Evolutionary conservation across 2,113 vertebrate species (phyloP).

Genomic region (Halichoeres trimaculatus): DNA sequence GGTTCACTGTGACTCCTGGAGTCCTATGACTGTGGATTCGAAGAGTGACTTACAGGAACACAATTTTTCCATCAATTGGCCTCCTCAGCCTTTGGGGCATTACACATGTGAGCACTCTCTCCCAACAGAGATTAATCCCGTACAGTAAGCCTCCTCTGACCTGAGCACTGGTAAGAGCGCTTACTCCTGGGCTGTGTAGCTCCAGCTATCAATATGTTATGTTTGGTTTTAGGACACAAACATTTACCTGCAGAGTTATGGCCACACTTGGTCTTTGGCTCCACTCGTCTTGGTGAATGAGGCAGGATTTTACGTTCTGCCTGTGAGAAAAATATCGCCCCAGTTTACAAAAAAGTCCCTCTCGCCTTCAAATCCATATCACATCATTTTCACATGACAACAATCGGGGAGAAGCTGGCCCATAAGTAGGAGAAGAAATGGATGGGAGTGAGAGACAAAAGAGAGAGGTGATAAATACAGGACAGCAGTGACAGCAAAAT

Average conservation of each 20-base stretch:
- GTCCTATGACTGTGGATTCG: conserved; percentile 23
- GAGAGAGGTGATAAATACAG: conserved; percentile 49
- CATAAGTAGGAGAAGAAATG: conserved; percentile 8
- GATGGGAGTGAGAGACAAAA: conserved; percentile 31
- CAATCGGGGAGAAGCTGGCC: conserved; percentile 1
- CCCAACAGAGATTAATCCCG: conserved; percentile 22
- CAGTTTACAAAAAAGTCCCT: conserved; percentile 13
- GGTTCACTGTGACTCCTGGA: conserved; percentile 13
- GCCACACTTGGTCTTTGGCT: conserved; percentile 11
- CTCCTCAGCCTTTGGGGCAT: conserved; percentile 6
- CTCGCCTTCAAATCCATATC: conserved; percentile 41
- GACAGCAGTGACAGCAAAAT: conserved; percentile 58
- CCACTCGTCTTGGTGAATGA: conserved; percentile 11
- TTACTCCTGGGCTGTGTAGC: conserved; percentile 15
- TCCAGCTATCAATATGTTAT: conserved; percentile 45
- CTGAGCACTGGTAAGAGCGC: conserved; percentile 25
- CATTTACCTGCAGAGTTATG: conserved; percentile 23
- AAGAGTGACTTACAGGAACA: neutral
- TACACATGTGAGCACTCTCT: conserved; percentile 30
- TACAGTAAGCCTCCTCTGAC: conserved; percentile 25
- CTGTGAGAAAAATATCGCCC: conserved; percentile 12
- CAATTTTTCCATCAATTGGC: neutral
- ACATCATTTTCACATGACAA: conserved; percentile 34
- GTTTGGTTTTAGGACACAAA: conserved; percentile 40
- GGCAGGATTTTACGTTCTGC: conserved; percentile 6